phyloP scores from a whole-genome alignment of 2,113 vertebrate species.

The Hemibagrus wyckioides region DNA sequence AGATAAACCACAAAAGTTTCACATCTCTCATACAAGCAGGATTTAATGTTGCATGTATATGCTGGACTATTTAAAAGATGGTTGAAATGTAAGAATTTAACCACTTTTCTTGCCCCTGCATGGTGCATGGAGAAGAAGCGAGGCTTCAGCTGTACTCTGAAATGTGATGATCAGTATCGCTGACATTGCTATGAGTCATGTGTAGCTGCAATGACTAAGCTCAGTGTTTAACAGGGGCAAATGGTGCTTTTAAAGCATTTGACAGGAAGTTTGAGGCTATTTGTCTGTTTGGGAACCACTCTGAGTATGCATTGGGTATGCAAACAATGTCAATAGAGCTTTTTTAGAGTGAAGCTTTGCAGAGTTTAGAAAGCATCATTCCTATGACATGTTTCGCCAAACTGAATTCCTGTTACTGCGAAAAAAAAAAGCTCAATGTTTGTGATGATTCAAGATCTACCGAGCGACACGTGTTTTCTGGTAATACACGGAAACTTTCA shows the following conservation, averaged over 20 bases:
- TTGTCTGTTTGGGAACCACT: slow-evolving; percentile 34
- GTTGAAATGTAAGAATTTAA: not conserved
- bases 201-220: slow-evolving; percentile 42
- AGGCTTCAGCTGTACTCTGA: not conserved
- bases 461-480: slow-evolving; percentile 9
- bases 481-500: not conserved
- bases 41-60: not conserved
- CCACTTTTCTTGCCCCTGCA: not conserved
- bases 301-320: slow-evolving; percentile 18
- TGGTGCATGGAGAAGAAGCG: not conserved
- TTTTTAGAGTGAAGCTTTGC: not conserved
- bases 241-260: slow-evolving; percentile 9
- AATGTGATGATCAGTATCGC: slow-evolving; percentile 17
- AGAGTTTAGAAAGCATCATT: not conserved
- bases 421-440: not conserved
- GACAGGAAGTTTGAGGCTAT: slow-evolving; percentile 41
- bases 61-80: not conserved
- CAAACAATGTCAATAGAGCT: slow-evolving; percentile 23
- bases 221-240: slow-evolving; percentile 5
- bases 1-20: slow-evolving; percentile 13
- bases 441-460: slow-evolving; percentile 25
- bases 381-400: not conserved
- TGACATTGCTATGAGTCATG: slow-evolving; percentile 34
- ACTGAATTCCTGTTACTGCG: not conserved
- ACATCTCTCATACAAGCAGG: slow-evolving; percentile 23